Percentiles rank a stretch among this genome's conserved stretches.
Evolutionary conservation across 1,140 invertebrate genomes (phyloP).

Genomic region (Magallana angulata): DNA sequence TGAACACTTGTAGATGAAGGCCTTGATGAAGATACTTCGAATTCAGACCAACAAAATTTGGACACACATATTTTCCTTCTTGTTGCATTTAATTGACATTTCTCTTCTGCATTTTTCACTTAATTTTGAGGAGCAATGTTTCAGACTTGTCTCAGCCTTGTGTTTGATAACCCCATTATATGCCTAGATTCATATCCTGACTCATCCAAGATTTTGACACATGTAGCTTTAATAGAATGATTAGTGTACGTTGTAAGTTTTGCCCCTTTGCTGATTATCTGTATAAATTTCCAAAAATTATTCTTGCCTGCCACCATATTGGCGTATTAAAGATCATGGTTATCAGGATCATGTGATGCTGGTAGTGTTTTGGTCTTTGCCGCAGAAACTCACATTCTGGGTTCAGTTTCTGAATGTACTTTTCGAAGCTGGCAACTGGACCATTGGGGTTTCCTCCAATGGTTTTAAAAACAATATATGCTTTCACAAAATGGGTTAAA

Average conservation of each 20-base stretch:
- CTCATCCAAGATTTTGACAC: too few species aligned
- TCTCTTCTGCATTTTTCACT: too few species aligned
- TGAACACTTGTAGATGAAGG: too few species aligned
- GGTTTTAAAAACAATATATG: not conserved
- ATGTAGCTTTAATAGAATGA: constrained; percentile 36
- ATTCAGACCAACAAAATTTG: too few species aligned
- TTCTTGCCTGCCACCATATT: constrained; percentile 45
- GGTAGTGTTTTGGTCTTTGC: not conserved
- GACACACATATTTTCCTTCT: too few species aligned
- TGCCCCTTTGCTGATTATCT: constrained; percentile 38
- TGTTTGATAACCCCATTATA: too few species aligned
- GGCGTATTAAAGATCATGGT: constrained; percentile 2
- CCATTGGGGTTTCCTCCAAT: constrained; percentile 35
- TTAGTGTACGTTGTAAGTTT: not conserved
- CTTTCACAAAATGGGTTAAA: not conserved
- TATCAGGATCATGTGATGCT: constrained; percentile 1
- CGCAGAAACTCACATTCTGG: constrained; percentile 1
- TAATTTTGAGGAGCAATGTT: too few species aligned
- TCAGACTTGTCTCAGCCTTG: too few species aligned
- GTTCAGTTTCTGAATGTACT: constrained; percentile 27
- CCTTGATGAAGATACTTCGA: too few species aligned
- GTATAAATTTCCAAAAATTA: constrained; percentile 25
- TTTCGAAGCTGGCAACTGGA: constrained; percentile 39
- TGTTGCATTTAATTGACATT: too few species aligned
- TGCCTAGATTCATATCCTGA: too few species aligned